Base-by-base conservation (phyloP, 2,888 invertebrate genomes). In the Slavum lentiscoides region DNA sequence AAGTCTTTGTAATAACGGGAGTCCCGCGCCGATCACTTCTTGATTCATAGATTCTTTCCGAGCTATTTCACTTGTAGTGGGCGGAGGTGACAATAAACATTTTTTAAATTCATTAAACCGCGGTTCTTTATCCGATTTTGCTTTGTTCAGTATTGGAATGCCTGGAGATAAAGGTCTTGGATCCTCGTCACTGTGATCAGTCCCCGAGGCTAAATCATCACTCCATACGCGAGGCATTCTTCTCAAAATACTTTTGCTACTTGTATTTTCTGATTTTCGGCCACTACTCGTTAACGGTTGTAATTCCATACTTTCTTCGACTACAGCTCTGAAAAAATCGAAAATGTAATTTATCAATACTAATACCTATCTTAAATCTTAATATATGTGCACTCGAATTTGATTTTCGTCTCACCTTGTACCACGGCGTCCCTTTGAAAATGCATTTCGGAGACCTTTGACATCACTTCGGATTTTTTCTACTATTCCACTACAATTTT, bases 391-490 rank as follows among this genome's bases (percentile, higher is more conserved):
- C 15, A 49, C 11, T 49, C 3, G 49, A 49, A 15, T 49, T 49
- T 49, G 11, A 49, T 49, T 49, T 49, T 49, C 11, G 49, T 49
- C 13, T 49, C 15, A 87, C 84, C 86, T 86, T 0, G 87, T 86
- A 82, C 86, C 87, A 74, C 88, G 85, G 37, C 88, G 86, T 83
- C 88, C 88, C 85, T 90, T 90, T 82, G 90, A 88, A 64, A 91
- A 87, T 43, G 88, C 91, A 84, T 90, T 90, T 76, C 83, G 80
- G 13, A 91, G 87, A 19, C 90, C 91, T 88, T 94, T 94, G 5
- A 94, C 95, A 87, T 95, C 95, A 85, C 92, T 93, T 83, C 92
- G 91, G 73, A 95, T 88, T 87, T 94, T 94, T 85, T 94, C 93
- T 19, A 95, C 94, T 83, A 95, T 92, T 84, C 92, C 75, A 86